Conservation (phyloP, 2,888 invertebrate genomes). For the Acleris holmiana region DNA sequence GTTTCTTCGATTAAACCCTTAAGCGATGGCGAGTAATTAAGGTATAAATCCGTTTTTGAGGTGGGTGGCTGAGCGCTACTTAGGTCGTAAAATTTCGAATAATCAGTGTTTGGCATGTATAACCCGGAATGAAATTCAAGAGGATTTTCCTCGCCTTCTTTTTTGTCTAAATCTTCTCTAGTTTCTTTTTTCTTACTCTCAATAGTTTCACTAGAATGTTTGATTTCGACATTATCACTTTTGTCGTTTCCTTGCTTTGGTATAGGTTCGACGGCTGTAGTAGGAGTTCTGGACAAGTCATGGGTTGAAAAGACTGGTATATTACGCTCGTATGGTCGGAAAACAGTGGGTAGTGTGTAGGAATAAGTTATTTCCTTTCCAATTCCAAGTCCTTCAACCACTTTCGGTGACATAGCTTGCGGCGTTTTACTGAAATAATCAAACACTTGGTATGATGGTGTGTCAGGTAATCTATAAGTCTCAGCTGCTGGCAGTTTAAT, state of each 20-base stretch:
- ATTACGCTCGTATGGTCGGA: conserved; percentile 39
- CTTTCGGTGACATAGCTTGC: conserved; percentile 64
- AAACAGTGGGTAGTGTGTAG: conserved; percentile 44
- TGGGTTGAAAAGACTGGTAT: conserved; percentile 13
- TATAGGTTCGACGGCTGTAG: conserved; percentile 23
- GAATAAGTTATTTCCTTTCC: conserved; percentile 58
- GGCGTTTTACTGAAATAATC: conserved; percentile 77
- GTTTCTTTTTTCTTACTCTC: conserved; percentile 4
- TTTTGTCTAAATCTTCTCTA: conserved; percentile 17
- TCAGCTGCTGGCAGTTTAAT: conserved; percentile 72
- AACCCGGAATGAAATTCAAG: conserved; percentile 53
- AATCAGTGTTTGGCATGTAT: conserved; percentile 44
- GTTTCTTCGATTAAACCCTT: background rate
- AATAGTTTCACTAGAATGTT: conserved; percentile 7
- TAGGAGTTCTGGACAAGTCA: conserved; percentile 1
- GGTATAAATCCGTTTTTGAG: conserved; percentile 20
- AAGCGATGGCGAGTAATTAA: conserved; percentile 16
- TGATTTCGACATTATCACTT: conserved; percentile 8
- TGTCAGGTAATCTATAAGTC: conserved; percentile 61
- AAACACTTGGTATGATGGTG: conserved; percentile 66
- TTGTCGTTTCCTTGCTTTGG: conserved; percentile 12
- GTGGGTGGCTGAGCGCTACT: conserved; percentile 28
- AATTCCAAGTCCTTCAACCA: conserved; percentile 59
- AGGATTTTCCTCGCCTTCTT: conserved; percentile 16
- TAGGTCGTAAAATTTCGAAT: conserved; percentile 47